These are phyloP conservation scores for Corynorhinus townsendii DNA, from an alignment of 2,113 vertebrate genomes.

Conservation along the genomic window DNA sequence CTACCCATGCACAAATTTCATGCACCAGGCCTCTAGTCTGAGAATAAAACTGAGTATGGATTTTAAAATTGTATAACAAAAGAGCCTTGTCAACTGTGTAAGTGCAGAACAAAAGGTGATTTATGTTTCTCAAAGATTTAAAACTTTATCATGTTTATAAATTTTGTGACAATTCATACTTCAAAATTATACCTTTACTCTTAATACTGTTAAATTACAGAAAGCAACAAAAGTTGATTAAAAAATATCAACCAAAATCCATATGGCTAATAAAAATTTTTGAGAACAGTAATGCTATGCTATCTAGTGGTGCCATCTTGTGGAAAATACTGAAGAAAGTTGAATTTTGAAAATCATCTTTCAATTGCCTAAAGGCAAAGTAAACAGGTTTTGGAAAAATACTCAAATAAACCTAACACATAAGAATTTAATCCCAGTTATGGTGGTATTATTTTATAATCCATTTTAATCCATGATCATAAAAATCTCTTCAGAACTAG, in stretches of 20 bases:
- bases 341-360: not conserved
- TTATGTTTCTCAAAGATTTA: constrained; percentile 15
- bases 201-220: constrained; percentile 24
- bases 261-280: not conserved
- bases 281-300: not conserved
- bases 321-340: constrained; percentile 54
- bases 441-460: not conserved
- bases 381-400: constrained; percentile 18
- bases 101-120: constrained; percentile 13
- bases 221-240: constrained; percentile 32
- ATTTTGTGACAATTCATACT: not conserved
- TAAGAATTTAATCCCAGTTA: not conserved
- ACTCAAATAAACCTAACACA: not conserved
- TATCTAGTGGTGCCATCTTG: constrained; percentile 72
- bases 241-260: constrained; percentile 29
- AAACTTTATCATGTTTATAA: not conserved
- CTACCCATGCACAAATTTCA: too few species aligned
- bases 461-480: constrained; percentile 13
- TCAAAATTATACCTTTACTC: constrained; percentile 24
- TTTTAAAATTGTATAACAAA: not conserved
- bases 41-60: not conserved
- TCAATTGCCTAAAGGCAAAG: not conserved
- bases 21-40: not conserved
- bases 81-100: not conserved
- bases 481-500: constrained; percentile 6